These are phyloP conservation scores for Mesopsocus fuscifrons DNA, from an alignment of 2,888 invertebrate species.

Conservation along the genomic window DNA sequence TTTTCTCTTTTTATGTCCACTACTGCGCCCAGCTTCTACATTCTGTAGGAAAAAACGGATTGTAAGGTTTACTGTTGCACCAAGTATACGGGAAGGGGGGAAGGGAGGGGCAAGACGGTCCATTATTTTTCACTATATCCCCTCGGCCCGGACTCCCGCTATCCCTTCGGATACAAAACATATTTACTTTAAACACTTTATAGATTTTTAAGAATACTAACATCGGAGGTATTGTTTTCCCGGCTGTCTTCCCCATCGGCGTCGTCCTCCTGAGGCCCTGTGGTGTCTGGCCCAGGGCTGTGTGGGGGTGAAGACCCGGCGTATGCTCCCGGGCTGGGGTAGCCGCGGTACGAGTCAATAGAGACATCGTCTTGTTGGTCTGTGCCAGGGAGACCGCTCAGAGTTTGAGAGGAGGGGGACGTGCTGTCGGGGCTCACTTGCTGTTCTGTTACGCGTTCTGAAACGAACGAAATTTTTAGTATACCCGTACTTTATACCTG, in stretches of 20 bases:
- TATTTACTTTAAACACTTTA: no score
- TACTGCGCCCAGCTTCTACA: conserved; percentile 6
- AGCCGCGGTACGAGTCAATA: background rate
- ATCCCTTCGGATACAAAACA: no score
- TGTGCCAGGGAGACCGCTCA: conserved; percentile 1
- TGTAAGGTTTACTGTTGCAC: background rate
- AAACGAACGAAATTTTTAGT: no score
- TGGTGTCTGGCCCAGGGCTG: conserved; percentile 17
- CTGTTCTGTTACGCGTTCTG: conserved; percentile 27
- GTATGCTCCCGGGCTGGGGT: background rate
- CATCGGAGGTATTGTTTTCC: background rate
- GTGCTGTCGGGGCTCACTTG: conserved; percentile 73
- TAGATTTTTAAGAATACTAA: no score
- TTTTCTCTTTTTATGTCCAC: conserved; percentile 71
- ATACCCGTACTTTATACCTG: no score
- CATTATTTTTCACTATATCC: background rate
- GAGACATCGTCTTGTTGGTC: conserved; percentile 8
- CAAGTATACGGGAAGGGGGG: background rate
- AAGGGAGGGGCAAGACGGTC: background rate
- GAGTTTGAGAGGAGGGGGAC: conserved; percentile 38
- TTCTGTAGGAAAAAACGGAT: background rate
- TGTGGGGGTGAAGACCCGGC: conserved; percentile 23
- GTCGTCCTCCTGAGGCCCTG: conserved; percentile 23
- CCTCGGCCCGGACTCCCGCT: no score
- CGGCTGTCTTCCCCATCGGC: conserved; percentile 29